Base-by-base conservation (phyloP, 1,140 invertebrate species). In the Diorhabda carinulata region DNA sequence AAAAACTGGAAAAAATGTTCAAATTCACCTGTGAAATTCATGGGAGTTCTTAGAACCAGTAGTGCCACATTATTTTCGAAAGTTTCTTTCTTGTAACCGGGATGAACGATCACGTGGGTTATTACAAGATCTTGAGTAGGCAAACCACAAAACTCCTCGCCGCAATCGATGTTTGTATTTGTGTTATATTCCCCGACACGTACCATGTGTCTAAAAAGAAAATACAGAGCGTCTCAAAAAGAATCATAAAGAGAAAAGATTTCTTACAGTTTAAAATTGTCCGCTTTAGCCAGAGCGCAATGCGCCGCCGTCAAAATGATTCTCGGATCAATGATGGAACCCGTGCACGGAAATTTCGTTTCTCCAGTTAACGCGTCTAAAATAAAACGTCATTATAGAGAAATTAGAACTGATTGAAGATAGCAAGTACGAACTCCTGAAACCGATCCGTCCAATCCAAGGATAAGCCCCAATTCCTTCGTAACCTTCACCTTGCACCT, bases 291-390 rank as follows among this genome's bases (percentile, higher is more conserved):
- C 59, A 90, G 73, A 4, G 88, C 88, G 78, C 90, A 91, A 74
- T 91, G 89, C 2, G 89, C 90, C 0, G 90, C 89, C 2, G 89
- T 91, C 6, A 91, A 76, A 44, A 91, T 82, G 8, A 87, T 83
- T 57, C 82, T 74, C 66, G 84, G 84, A 3, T 84, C 85, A 40
- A 92, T 86, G 7, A 91, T 87, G 4, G 88, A 88, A 2, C 89
- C 89, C 58, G 87, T 86, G 74, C 90, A 92, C 0, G 88, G 88
- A 79, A 87, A 89, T 40, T 86, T 84, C 52, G 88, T 83, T 57
- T 85, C 85, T 41, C 86, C 86, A 3, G 82, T 86, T 6, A 86
- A 82, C 61, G 85, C 83, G 74, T 88, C 88, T 89, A 72, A 43
- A 79, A 78, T 64, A 25, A 25, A 25, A 25, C 25, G 25, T 25